phyloP scores from a whole-genome alignment of 2,888 invertebrate species.

The Andrena bucephala region DNA sequence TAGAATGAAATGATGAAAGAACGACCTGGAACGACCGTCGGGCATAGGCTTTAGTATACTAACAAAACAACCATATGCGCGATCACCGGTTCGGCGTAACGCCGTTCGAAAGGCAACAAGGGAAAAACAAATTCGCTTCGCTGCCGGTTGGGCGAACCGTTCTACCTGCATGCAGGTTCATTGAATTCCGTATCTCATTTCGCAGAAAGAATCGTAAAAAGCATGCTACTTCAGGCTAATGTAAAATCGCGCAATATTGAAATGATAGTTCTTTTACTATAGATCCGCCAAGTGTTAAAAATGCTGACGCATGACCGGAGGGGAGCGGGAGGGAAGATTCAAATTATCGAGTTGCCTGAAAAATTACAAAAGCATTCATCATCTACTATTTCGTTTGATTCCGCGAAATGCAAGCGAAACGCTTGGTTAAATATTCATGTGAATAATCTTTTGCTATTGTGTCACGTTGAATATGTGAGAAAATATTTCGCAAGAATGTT shows the following conservation, averaged over 20 bases:
- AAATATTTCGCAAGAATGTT: too few species aligned
- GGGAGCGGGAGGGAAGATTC: not conserved
- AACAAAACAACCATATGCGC: not conserved
- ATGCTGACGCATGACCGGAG: not conserved
- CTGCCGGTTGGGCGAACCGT: not conserved
- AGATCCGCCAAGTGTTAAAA: not conserved
- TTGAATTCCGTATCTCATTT: constrained; percentile 18
- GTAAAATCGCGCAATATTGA: not conserved
- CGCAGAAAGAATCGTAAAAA: not conserved
- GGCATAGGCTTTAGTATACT: constrained; percentile 2
- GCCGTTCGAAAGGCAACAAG: not conserved
- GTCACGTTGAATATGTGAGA: too few species aligned
- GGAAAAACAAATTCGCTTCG: not conserved
- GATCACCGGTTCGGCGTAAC: not conserved
- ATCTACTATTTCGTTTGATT: too few species aligned
- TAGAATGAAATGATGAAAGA: constrained; percentile 43
- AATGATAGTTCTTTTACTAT: not conserved
- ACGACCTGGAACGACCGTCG: constrained; percentile 16
- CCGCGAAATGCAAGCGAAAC: too few species aligned
- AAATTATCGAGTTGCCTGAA: not conserved
- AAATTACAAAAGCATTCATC: not conserved
- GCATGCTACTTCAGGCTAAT: not conserved
- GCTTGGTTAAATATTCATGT: too few species aligned
- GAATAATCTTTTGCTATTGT: too few species aligned
- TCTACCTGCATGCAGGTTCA: not conserved